Conservation (phyloP, 2,888 invertebrate species). For the Vanessa cardui region DNA sequence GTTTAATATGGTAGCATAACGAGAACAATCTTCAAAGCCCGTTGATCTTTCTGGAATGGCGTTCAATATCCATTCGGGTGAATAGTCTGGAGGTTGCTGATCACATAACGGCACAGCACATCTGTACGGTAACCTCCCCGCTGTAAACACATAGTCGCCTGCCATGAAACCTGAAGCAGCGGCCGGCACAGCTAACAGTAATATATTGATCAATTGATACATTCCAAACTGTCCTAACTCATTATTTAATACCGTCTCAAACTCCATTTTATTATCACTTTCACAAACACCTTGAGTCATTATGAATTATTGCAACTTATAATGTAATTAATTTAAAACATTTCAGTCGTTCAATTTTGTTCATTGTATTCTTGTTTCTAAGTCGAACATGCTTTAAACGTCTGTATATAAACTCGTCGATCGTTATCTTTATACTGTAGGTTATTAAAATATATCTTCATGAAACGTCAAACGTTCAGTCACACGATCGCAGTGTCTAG, state of each 20-base stretch:
- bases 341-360: neutral
- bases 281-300: slow-evolving; percentile 44
- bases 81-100: slow-evolving; percentile 54
- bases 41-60: slow-evolving; percentile 61
- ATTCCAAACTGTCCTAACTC: slow-evolving; percentile 70
- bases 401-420: slow-evolving; percentile 38
- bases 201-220: slow-evolving; percentile 63
- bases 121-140: slow-evolving; percentile 64
- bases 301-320: neutral
- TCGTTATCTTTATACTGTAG: slow-evolving; percentile 43
- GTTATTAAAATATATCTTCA: slow-evolving; percentile 25
- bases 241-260: slow-evolving; percentile 63
- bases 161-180: slow-evolving; percentile 68
- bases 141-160: slow-evolving; percentile 71
- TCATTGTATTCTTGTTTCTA: slow-evolving; percentile 1
- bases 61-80: slow-evolving; percentile 63
- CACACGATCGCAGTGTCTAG: neutral
- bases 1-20: slow-evolving; percentile 54
- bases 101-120: slow-evolving; percentile 68
- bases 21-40: slow-evolving; percentile 66
- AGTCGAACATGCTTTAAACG: slow-evolving; percentile 2
- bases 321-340: neutral
- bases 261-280: slow-evolving; percentile 52
- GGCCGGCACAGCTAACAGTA: slow-evolving; percentile 59
- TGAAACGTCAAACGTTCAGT: slow-evolving; percentile 25